phyloP scores from a whole-genome alignment of 2,113 vertebrate genomes.

The Craseonycteris thonglongyai region DNA sequence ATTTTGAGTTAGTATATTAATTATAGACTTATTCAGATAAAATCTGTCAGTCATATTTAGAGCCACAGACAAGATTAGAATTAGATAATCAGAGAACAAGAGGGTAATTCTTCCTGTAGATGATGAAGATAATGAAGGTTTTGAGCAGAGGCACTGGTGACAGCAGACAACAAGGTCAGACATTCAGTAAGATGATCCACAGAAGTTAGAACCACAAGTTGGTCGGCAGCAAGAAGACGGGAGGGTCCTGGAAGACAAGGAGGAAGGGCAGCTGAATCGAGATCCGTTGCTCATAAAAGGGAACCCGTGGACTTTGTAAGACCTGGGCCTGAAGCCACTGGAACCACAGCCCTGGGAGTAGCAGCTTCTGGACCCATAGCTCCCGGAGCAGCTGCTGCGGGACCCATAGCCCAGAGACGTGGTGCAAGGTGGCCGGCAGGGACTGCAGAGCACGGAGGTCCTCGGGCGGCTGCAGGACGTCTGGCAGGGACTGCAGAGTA shows the following conservation, averaged over 20 bases:
- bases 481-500: neutral
- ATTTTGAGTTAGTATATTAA: neutral
- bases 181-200: neutral
- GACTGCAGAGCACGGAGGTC: accelerated
- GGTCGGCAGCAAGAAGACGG: neutral
- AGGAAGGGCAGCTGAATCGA: accelerated
- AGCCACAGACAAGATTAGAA: neutral
- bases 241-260: neutral
- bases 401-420: neutral
- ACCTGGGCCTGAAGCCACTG: neutral
- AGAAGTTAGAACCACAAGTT: neutral
- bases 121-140: neutral
- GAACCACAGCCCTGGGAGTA: neutral
- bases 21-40: neutral
- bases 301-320: neutral
- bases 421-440: accelerated
- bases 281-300: neutral
- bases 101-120: neutral
- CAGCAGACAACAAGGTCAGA: neutral
- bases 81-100: neutral
- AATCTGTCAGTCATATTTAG: neutral
- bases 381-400: neutral
- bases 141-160: neutral
- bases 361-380: neutral
- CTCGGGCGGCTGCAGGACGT: accelerated